These are phyloP conservation scores for Caerostris extrusa DNA, from an alignment of 1,140 invertebrate genomes.

Conservation along the genomic window DNA sequence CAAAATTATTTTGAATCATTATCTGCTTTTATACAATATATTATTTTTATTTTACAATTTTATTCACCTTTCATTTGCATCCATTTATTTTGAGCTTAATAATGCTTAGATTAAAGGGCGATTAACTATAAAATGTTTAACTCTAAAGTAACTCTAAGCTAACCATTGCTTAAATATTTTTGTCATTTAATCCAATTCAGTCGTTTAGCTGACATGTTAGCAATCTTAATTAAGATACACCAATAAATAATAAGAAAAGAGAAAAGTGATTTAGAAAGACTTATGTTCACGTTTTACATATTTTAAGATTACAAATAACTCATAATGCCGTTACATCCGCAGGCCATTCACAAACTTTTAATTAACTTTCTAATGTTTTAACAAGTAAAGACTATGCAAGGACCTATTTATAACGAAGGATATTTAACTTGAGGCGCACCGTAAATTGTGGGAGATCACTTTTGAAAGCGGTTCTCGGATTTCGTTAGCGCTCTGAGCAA, in stretches of 20 bases:
- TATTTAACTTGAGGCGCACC: constrained; percentile 7
- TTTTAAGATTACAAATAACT: not conserved
- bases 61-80: too few species aligned
- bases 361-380: constrained; percentile 18
- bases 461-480: constrained; percentile 17
- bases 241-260: not conserved
- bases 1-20: too few species aligned
- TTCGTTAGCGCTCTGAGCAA: constrained; percentile 11
- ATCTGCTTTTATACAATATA: too few species aligned
- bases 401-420: constrained; percentile 6
- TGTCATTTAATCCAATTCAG: not conserved
- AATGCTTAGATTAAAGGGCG: too few species aligned
- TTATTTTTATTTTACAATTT: too few species aligned
- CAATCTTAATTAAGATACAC: not conserved
- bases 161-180: too few species aligned
- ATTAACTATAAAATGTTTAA: too few species aligned
- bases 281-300: not conserved
- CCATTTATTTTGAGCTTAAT: too few species aligned
- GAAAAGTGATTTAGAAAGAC: not conserved
- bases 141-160: too few species aligned
- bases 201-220: not conserved
- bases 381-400: constrained; percentile 24
- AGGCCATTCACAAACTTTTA: constrained; percentile 18
- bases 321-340: not conserved
- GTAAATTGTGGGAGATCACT: constrained; percentile 31